Percentiles rank a stretch among this genome's conserved stretches.
These are phyloP conservation scores for Xenopus laevis DNA, from an alignment of 2,113 vertebrate genomes.

Conservation along the genomic window DNA sequence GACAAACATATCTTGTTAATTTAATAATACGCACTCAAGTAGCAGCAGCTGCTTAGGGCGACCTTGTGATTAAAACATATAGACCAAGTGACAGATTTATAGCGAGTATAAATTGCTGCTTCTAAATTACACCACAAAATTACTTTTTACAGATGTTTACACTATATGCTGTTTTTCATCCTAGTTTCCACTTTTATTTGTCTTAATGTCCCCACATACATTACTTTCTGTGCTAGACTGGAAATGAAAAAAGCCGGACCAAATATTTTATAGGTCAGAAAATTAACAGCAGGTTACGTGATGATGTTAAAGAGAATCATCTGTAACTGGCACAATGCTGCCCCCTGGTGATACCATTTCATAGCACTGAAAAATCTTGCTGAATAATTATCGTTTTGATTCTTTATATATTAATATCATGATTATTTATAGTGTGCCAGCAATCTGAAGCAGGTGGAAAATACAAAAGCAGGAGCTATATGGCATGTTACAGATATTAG, in stretches of 20 bases:
- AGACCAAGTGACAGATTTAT: constrained; percentile 19
- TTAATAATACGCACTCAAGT: not conserved
- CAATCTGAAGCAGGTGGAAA: too few species aligned
- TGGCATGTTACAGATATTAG: too few species aligned
- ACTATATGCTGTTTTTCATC: constrained; percentile 4
- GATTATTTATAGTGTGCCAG: too few species aligned
- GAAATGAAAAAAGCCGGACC: not conserved
- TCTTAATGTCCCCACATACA: constrained; percentile 2
- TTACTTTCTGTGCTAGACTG: constrained; percentile 17
- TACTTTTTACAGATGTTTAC: constrained; percentile 21
- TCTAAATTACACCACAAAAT: constrained; percentile 13
- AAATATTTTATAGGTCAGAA: constrained; percentile 21
- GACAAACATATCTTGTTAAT: not conserved
- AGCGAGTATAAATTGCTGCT: constrained; percentile 6
- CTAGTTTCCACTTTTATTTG: constrained; percentile 2
- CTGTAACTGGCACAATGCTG: constrained; percentile 14
- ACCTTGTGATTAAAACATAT: constrained; percentile 25
- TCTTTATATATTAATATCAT: too few species aligned
- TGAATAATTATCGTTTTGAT: too few species aligned
- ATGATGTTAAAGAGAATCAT: not conserved
- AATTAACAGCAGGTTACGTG: not conserved
- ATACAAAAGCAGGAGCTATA: too few species aligned
- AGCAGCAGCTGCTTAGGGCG: not conserved
- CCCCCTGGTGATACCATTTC: constrained; percentile 12
- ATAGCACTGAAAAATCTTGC: too few species aligned